Base-by-base conservation (phyloP, 2,113 vertebrate species). In the Sphyrna mokarran region DNA sequence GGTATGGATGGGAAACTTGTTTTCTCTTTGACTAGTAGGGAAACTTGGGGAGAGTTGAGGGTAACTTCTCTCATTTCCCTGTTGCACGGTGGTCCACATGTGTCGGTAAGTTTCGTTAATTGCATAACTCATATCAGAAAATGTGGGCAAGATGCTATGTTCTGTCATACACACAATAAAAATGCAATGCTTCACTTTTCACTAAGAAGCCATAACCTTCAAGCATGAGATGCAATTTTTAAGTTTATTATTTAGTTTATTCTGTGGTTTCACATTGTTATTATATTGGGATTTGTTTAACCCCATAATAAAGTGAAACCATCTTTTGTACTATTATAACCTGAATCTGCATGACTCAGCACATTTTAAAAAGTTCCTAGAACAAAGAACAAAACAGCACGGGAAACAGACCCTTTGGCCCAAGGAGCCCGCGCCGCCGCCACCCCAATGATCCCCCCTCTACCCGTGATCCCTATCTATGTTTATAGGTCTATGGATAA, bases 261-360 rank as follows among this genome's bases (percentile, higher is more conserved):
- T 76, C 0, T 8, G 26, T 10, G 26, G 26, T 29, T 33, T 33
- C 72, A 29, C 72, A 76, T 76, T 29, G 10, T 8, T 29, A 76
- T 76, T 76, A 43, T 43, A 40, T 85, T 22, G 37, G 80, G 40
- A 85, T 40, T 43, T 37, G 6, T 85, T 43, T 43, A 33, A 33
- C n/a, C 20, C 80, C 80, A 85, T 85, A 85, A 85, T 85, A 85
- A 85, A 85, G 37, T 85, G 80, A 26, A 83, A 85, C 80, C 80
- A 43, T 85, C 80, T 85, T 54, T 85, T 43, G 40, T 43, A 22
- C 72, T 33, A 14, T 43, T 85, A 37, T 85, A 85, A 85, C 14
- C 3, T 22, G 40, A 85, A 85, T 6, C n/a, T 83, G 16, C 33
- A 83, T 40, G 80, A 37, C n/a, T 3, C 72, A 76, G 33, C 72